These are phyloP conservation scores for Oreochromis grahami DNA, from an alignment of 2,797 vertebrate species.

Conservation along the genomic window DNA sequence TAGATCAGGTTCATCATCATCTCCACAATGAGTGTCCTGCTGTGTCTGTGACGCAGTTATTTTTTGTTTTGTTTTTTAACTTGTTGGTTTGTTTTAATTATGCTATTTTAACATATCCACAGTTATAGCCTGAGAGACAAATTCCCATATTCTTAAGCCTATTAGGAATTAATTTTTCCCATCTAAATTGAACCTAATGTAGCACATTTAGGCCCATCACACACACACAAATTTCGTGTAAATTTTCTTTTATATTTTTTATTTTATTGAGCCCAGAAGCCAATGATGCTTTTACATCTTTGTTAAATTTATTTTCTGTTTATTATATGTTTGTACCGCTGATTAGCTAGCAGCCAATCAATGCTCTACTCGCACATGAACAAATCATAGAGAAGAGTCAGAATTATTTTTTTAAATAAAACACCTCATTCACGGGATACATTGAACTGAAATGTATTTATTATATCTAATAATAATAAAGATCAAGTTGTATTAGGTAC, in stretches of 20 bases:
- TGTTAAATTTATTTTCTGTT: background rate
- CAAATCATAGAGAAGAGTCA: background rate
- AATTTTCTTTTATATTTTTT: background rate
- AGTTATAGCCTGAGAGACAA: background rate
- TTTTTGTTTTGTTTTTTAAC: background rate
- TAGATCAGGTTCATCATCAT: background rate
- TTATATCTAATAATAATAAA: background rate
- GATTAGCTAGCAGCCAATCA: background rate
- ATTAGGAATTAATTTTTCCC: background rate
- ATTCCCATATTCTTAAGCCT: background rate
- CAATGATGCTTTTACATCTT: background rate
- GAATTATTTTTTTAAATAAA: rapidly evolving
- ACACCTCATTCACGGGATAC: background rate
- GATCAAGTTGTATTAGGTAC: background rate
- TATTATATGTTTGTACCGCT: background rate
- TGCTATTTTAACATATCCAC: background rate
- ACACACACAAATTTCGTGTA: background rate
- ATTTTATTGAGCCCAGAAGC: background rate
- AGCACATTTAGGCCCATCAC: background rate
- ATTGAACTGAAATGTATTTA: background rate
- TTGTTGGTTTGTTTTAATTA: background rate
- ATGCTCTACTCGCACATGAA: background rate
- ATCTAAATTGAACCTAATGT: background rate
- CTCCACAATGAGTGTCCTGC: background rate
- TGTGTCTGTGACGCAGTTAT: background rate